Evolutionary conservation across 2,888 invertebrate genomes (phyloP), one percentile per base, ranked within the genome.

Genomic region (Sphaeridia pumilis): DNA sequence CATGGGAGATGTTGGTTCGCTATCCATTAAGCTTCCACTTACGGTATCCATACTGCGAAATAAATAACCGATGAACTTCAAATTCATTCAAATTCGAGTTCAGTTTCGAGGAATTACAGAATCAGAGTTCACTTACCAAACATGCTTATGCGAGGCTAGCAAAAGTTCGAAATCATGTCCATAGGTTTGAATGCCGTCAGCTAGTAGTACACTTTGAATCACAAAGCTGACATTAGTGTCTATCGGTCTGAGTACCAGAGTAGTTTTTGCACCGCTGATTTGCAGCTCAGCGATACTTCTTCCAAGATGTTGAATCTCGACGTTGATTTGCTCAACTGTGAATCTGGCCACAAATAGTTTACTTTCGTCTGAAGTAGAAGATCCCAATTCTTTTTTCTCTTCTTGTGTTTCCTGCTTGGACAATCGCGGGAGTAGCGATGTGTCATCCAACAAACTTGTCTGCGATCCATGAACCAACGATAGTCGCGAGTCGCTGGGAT

Each of bases 101-200:
- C 31, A 10, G 14, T 7, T 14, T 31, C 31, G 7, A 31, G 14
- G 31, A 7, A 20, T 38, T 38, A 12, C 17, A 17, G 12, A 38
- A 38, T 38, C 5, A 5, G 38, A 14, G 14, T 3, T 46, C n/a
- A 63, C 72, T 68, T 66, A 85, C 86, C 88, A 86, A 24, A 94
- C 86, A 71, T 92, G 89, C 68, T 87, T 87, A 71, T 95, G 94
- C 69, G 92, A 93, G 26, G 94, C 94, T 17, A 93, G 82, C 7
- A 95, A 76, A 47, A 95, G 75, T 70, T 94, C 94, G 74, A 92
- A 95, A 75, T 95, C 94, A 0, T 85, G 84, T 0, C 95, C 94
- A 71, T 87, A 90, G 17, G 89, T 89, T 73, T 95, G 94, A 69
- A 94, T 76, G 46, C 94, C 94, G 74, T 95, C 95, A 2, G 90